Base-by-base conservation (phyloP, 2,113 vertebrate species). In the Choloepus hoffmanni region DNA sequence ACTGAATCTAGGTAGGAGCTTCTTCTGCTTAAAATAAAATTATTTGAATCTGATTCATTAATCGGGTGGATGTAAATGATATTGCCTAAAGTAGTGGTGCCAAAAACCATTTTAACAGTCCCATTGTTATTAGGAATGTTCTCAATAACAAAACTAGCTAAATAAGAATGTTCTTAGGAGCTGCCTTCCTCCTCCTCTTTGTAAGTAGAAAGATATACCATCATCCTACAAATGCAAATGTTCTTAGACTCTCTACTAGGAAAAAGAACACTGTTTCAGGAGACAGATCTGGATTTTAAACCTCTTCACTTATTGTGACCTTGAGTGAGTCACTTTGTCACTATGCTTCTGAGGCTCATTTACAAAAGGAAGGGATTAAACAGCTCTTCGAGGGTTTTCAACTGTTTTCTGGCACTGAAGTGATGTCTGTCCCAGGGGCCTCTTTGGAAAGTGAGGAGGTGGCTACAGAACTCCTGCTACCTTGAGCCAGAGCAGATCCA, bases 201-300 rank as follows among this genome's bases (percentile, higher is more conserved):
- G 18, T 40, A 24, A 45, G 16, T 1, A 30, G 91, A 21, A 50
- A 50, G 72, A 19, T 2, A 19, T 21, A 26, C 8, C 50, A 63
- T 14, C 40, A 58, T 33, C 7, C 40, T 4, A 6, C n/a, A 40
- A 68, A 55, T 28, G 33, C 7, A 21, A 21, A 33, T 12, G 5
- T 7, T 87, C 85, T 73, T 26, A 28, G 68, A 26, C 8, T 4
- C 36, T 16, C 12, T 5, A 8, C 53, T 48, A 0, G 1, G 79
- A 15, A 50, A 14, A 16, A 7, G 3, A 1, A 33, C 0, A 1
- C 5, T 0, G 55, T 18, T 40, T 16, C 67, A 19, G 48, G 15
- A 9, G 24, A 55, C 1, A 2, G 18, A 16, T 89, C 67, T 48
- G 45, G 63, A 48, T 8, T 28, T 11, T 24, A 36, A 19, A 24